phyloP scores from a whole-genome alignment of 2,113 vertebrate genomes.

The Catagonus wagneri region DNA sequence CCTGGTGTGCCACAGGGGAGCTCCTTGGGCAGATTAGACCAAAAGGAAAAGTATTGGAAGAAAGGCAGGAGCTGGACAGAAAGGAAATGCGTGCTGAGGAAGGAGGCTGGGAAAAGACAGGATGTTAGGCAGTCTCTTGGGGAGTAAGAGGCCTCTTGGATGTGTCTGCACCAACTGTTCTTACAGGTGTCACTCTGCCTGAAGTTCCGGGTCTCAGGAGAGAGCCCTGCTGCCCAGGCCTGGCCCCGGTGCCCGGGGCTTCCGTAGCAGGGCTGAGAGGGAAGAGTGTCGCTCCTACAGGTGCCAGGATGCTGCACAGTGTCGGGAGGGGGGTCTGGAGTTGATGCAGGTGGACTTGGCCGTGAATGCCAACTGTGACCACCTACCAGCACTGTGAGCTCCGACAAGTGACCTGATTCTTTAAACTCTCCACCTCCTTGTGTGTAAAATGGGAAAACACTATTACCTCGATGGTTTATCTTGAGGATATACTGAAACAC shows the following conservation, averaged over 20 bases:
- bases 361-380: not conserved
- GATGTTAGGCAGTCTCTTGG: no score
- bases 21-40: not conserved
- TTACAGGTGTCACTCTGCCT: not conserved
- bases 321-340: not conserved
- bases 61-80: not conserved
- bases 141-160: not conserved
- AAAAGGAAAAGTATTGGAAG: not conserved
- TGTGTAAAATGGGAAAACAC: not conserved
- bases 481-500: not conserved
- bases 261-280: not conserved
- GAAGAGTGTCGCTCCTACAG: no score
- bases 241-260: not conserved
- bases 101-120: not conserved
- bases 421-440: not conserved
- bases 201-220: not conserved
- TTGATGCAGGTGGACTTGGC: not conserved
- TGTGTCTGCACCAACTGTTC: not conserved
- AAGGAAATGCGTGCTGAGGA: not conserved
- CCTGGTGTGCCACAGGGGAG: no score
- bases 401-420: not conserved
- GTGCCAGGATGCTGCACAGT: not conserved
- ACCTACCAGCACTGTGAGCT: not conserved
- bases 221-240: not conserved
- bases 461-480: not conserved